A percentile compares a stretch with the other conserved stretches of the same genome.
Conservation (phyloP, 2,113 vertebrate genomes). For the Andinoacara biseriatus region DNA sequence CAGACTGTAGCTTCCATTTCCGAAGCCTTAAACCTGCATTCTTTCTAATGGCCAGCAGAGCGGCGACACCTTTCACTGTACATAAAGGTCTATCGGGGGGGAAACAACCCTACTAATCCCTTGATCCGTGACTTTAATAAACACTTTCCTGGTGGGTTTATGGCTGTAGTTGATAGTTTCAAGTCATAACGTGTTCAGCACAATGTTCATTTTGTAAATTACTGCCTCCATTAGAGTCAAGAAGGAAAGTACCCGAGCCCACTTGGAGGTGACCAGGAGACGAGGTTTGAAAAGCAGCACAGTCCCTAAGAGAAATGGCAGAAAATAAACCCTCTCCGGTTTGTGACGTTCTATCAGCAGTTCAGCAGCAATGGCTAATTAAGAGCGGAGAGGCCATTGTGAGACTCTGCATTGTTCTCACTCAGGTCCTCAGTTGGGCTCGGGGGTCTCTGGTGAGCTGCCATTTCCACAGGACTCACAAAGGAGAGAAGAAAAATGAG, state of each 20-base stretch:
- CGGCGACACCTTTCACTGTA: too few species aligned
- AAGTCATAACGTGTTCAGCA: too few species aligned
- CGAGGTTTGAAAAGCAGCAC: slow-evolving; percentile 22
- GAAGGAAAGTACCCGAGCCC: neutral
- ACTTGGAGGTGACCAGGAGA: neutral
- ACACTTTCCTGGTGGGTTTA: too few species aligned
- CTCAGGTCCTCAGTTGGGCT: slow-evolving; percentile 22
- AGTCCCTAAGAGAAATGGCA: neutral
- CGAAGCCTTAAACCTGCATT: too few species aligned
- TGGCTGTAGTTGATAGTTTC: too few species aligned
- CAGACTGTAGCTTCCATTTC: too few species aligned
- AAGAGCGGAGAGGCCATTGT: slow-evolving; percentile 37
- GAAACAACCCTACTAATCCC: too few species aligned
- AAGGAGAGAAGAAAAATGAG: neutral
- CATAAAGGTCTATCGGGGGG: too few species aligned
- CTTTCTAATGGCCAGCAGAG: too few species aligned
- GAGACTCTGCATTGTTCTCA: slow-evolving; percentile 34
- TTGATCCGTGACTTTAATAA: too few species aligned
- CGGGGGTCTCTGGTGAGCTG: slow-evolving; percentile 52
- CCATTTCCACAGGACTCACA: slow-evolving; percentile 52
- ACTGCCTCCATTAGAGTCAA: too few species aligned
- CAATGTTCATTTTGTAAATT: too few species aligned
- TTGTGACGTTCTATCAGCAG: neutral
- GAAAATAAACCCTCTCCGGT: slow-evolving; percentile 3
- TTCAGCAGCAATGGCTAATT: slow-evolving; percentile 45